Evolutionary conservation across 2,888 invertebrate genomes (phyloP).

Genomic region (Ennomos quercinarius): DNA sequence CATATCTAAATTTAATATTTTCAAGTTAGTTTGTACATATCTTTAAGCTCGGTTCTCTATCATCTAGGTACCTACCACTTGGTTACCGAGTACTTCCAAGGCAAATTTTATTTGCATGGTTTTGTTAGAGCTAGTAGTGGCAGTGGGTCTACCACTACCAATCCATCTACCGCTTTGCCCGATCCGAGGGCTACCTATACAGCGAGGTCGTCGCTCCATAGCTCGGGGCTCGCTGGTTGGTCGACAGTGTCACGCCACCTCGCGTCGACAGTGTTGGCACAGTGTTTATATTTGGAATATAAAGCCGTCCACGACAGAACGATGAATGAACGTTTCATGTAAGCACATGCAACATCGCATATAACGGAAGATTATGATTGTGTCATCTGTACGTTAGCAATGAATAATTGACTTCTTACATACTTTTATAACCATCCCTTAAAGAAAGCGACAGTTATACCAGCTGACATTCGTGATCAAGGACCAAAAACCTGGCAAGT

Average conservation of each 20-base stretch:
- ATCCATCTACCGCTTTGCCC: neutral
- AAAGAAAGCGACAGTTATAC: no score
- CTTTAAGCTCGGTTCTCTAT: no score
- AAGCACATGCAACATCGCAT: neutral
- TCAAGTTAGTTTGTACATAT: no score
- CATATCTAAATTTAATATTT: no score
- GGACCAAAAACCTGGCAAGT: no score
- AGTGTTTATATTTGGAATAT: constrained; percentile 77
- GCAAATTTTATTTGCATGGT: neutral
- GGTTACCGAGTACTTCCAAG: no score
- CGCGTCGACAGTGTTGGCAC: constrained; percentile 47
- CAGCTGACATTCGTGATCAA: no score
- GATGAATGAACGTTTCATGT: constrained; percentile 33
- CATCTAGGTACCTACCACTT: no score
- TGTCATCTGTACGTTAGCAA: neutral
- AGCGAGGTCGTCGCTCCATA: constrained; percentile 68
- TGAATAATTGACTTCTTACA: no score
- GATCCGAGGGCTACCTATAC: constrained; percentile 36
- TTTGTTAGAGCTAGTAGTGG: neutral
- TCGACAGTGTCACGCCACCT: constrained; percentile 73
- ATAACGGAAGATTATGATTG: neutral
- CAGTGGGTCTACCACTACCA: neutral
- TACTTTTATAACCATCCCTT: no score
- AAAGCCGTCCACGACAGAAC: constrained; percentile 46
- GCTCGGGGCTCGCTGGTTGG: constrained; percentile 61